Conservation (phyloP, 1,140 invertebrate genomes). For the Orius insidiosus region DNA sequence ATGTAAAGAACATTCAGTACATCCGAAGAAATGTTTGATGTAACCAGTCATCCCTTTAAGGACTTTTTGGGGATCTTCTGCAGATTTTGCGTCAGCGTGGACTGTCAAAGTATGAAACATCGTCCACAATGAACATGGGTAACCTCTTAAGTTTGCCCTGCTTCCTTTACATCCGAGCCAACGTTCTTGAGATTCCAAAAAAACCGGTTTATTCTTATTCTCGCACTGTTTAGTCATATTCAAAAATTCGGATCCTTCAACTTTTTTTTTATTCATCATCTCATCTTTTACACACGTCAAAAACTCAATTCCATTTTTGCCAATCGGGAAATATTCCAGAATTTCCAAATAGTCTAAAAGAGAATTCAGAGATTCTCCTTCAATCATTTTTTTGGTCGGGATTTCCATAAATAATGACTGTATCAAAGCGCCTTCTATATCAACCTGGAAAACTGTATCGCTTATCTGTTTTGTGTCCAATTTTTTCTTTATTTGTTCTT, state of each 20-base stretch:
- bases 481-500: slow-evolving; percentile 22
- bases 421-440: slow-evolving; percentile 66
- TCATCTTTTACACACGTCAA: slow-evolving; percentile 35
- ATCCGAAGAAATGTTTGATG: slow-evolving; percentile 86
- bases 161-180: slow-evolving; percentile 79
- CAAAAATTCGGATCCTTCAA: slow-evolving; percentile 39
- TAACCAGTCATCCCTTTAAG: slow-evolving; percentile 72
- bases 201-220: slow-evolving; percentile 27
- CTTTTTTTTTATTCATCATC: slow-evolving; percentile 26
- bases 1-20: slow-evolving; percentile 73
- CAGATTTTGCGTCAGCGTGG: slow-evolving; percentile 35
- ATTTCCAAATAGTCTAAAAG: slow-evolving; percentile 53
- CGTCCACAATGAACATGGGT: slow-evolving; percentile 89
- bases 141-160: slow-evolving; percentile 55
- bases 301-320: slow-evolving; percentile 41
- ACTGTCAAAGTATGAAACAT: slow-evolving; percentile 88
- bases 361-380: slow-evolving; percentile 47
- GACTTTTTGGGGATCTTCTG: slow-evolving; percentile 37
- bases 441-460: slow-evolving; percentile 57
- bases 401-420: slow-evolving; percentile 71
- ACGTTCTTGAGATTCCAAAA: slow-evolving; percentile 36
- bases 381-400: slow-evolving; percentile 42
- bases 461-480: slow-evolving; percentile 22
- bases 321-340: slow-evolving; percentile 55
- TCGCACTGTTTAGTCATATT: slow-evolving; percentile 34